Evolutionary conservation across 2,113 vertebrate species (phyloP).

Genomic region (Bucco capensis): DNA sequence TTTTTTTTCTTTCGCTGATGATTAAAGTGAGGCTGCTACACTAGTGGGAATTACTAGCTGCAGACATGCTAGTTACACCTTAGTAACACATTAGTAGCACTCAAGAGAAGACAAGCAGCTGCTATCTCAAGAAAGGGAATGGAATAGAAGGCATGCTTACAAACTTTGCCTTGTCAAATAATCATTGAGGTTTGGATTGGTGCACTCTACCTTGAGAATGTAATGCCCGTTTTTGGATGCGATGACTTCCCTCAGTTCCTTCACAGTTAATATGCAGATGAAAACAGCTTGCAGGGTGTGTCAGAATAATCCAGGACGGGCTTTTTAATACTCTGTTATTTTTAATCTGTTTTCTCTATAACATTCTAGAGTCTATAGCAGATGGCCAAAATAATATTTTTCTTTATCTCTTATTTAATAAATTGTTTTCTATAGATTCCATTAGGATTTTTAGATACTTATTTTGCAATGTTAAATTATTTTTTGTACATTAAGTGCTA

Average conservation of each 20-base stretch:
- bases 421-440: slow-evolving; percentile 26
- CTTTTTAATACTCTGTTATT: neutral
- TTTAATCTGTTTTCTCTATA: neutral
- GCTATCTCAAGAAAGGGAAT: slow-evolving; percentile 29
- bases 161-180: neutral
- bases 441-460: slow-evolving; percentile 23
- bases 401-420: slow-evolving; percentile 29
- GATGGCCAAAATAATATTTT: slow-evolving; percentile 1
- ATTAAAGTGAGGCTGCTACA: slow-evolving; percentile 17
- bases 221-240: neutral
- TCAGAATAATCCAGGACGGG: neutral
- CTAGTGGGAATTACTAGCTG: neutral
- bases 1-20: neutral
- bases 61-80: neutral
- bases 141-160: slow-evolving; percentile 6
- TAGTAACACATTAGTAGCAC: neutral
- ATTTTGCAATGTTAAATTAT: neutral
- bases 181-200: neutral
- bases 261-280: neutral
- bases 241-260: neutral
- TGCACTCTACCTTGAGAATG: neutral
- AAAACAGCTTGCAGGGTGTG: neutral
- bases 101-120: neutral
- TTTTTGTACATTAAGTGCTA: neutral
- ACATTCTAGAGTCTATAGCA: neutral